Conservation (phyloP, 2,113 vertebrate species). For the Empidonax alnorum region DNA sequence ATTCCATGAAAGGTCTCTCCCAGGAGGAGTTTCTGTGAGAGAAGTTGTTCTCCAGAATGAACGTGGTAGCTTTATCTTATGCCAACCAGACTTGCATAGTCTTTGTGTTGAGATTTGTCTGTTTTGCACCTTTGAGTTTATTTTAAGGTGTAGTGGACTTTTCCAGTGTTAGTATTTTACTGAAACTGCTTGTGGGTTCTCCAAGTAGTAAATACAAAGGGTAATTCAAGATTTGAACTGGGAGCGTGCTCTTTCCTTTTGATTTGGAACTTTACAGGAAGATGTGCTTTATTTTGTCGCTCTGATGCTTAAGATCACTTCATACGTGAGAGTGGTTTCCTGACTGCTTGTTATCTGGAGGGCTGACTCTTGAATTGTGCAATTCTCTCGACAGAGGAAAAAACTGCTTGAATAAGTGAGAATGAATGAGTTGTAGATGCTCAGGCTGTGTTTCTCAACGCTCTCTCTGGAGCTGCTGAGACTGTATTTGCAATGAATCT, state of each 20-base stretch:
- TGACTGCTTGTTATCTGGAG: neutral
- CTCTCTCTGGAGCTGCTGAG: neutral
- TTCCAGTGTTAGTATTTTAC: neutral
- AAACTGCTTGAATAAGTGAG: neutral
- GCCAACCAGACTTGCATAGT: neutral
- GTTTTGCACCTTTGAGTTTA: neutral
- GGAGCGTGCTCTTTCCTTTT: neutral
- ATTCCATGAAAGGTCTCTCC: neutral
- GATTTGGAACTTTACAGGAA: neutral
- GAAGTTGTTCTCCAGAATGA: neutral
- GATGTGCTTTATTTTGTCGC: neutral
- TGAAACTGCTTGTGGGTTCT: neutral
- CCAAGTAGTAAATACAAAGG: neutral
- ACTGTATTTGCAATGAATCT: neutral
- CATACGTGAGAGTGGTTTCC: neutral
- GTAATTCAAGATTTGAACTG: neutral
- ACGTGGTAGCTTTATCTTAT: neutral
- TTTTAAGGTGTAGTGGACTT: neutral
- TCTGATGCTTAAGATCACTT: neutral
- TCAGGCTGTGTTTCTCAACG: neutral
- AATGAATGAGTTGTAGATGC: neutral
- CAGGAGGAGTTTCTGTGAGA: neutral
- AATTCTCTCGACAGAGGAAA: neutral
- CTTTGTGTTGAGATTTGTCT: neutral
- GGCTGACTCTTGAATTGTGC: neutral